Evolutionary conservation across 1,140 invertebrate genomes (phyloP), one percentile per base, ranked within the genome.

Genomic region (Cydia splendana): DNA sequence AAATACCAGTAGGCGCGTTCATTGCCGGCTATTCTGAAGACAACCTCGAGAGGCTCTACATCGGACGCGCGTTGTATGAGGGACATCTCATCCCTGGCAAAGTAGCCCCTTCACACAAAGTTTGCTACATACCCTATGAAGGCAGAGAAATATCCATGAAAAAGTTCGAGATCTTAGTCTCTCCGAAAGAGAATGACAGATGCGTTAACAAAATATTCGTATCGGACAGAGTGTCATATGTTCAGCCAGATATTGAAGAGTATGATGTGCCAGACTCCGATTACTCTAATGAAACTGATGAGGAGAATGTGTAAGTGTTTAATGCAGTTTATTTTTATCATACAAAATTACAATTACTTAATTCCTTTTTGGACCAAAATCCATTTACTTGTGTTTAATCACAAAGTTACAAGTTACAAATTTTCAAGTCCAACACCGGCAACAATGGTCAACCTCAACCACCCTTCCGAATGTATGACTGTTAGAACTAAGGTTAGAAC

Each of bases 41-140:
- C 76, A 95, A 95, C 77, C 94, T 93, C 0, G 95, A 96, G 82
- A 86, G 93, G 2, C 80, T 96, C 2, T 96, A 94, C 83, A 94
- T 96, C 5, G 95, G 94, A 0, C 89, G 96, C 74, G 95, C 94
- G n/a, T 77, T 84, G n/a, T 94, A 95, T 79, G 94, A 82, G 9
- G 95, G 95, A 51, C 95, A 94, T 30, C 82, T 96, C 3, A 94
- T 96, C 75, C 95, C 96, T 48, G 96, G 96, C 15, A 96, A 96
- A 88, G 82, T 87, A 2, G 96, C 96, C 82, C 94, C 95, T 0
- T 96, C 95, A 3, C 97, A 97, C 81, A 94, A 94, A n/a, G 94
- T 95, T 0, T 95, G 95, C 84, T 98, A 97, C 83, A 87, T 97
- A 6, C 85, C 96, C 45, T 97, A 95, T 95, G 96, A 96, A 10